These are phyloP conservation scores for Cephalopterus ornatus DNA, from an alignment of 2,113 vertebrate genomes.

Conservation along the genomic window DNA sequence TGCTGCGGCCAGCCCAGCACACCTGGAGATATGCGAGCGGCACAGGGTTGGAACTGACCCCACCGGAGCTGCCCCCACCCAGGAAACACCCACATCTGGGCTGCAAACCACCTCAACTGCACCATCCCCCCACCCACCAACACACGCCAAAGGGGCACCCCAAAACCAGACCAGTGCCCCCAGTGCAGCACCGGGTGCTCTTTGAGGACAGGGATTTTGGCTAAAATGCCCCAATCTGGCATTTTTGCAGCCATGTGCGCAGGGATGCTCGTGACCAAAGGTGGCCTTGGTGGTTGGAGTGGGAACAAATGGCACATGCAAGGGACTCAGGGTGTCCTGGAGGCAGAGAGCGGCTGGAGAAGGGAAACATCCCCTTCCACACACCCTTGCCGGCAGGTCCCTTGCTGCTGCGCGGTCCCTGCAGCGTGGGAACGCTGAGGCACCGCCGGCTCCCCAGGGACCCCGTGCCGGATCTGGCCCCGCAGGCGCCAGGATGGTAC, in stretches of 20 bases:
- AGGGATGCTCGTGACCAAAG: background rate
- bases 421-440: background rate
- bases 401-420: background rate
- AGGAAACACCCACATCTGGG: background rate
- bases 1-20: background rate
- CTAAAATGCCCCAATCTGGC: rapidly evolving
- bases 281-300: background rate
- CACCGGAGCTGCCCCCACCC: background rate
- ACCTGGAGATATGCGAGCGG: background rate
- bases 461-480: background rate
- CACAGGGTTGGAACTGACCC: background rate
- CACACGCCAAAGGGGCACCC: background rate
- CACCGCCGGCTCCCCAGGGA: background rate
- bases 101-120: background rate
- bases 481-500: rapidly evolving
- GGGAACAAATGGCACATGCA: background rate
- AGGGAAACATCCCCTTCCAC: background rate
- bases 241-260: rapidly evolving
- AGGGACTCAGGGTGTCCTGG: background rate
- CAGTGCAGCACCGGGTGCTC: background rate
- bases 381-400: background rate
- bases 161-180: background rate
- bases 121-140: background rate
- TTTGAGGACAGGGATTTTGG: background rate
- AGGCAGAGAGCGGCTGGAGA: background rate